These are phyloP conservation scores for Daboia siamensis DNA, from an alignment of 2,113 vertebrate species.

Conservation along the genomic window DNA sequence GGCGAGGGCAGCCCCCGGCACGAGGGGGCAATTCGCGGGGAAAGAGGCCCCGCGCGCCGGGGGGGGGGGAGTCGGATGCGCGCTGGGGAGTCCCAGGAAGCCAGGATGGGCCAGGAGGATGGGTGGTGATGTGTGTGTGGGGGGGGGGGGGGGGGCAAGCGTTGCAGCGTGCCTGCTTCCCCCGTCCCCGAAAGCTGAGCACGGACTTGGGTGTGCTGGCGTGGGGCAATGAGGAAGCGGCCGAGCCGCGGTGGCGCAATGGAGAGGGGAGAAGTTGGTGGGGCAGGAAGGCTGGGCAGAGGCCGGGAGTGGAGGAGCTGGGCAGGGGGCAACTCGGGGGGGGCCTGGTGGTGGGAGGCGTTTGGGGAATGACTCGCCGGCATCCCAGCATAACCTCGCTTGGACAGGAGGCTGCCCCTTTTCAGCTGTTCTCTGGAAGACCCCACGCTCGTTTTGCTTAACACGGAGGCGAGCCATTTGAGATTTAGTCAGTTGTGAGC, in stretches of 20 bases:
- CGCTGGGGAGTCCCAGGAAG: background rate
- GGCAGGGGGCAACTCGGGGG: background rate
- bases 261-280: background rate
- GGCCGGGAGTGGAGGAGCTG: background rate
- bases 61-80: background rate
- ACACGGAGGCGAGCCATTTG: background rate
- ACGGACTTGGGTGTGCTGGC: background rate
- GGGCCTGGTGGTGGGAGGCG: background rate
- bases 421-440: background rate
- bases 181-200: background rate
- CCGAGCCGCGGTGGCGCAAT: background rate
- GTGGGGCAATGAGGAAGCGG: background rate
- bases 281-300: background rate
- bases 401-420: background rate
- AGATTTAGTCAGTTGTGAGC: background rate
- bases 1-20: background rate
- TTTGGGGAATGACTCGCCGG: no score
- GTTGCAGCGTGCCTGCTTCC: background rate
- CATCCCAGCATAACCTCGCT: background rate
- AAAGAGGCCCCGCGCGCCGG: background rate
- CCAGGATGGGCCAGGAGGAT: background rate
- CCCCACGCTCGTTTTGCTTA: background rate
- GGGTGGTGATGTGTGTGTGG: background rate
- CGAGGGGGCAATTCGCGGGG: background rate
- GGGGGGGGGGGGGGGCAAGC: fast-evolving